Conservation (phyloP, 2,888 invertebrate genomes). For the Lasioglossum marginatum region DNA sequence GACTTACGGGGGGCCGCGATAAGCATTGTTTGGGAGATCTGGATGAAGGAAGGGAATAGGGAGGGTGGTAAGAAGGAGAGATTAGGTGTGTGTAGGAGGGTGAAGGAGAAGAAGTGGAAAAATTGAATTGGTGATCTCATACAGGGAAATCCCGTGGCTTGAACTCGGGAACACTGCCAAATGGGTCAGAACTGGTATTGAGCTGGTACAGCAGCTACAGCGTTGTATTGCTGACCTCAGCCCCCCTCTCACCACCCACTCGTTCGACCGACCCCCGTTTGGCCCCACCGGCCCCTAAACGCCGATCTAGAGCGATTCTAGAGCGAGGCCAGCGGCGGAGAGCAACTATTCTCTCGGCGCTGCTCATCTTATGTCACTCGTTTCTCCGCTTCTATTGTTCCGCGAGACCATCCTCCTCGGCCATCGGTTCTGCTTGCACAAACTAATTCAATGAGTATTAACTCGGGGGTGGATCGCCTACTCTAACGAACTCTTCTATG, state of each 20-base stretch:
- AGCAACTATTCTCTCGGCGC: conserved; percentile 48
- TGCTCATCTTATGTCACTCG: conserved; percentile 46
- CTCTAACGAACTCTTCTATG: neutral
- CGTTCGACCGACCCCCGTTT: neutral
- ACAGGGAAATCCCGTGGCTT: conserved; percentile 59
- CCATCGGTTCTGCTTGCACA: conserved; percentile 4
- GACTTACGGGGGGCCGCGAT: conserved; percentile 18
- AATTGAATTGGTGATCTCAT: conserved; percentile 50
- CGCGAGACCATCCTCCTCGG: conserved; percentile 8
- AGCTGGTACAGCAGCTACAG: conserved; percentile 60
- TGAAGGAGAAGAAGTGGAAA: conserved; percentile 32
- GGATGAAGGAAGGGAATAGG: neutral
- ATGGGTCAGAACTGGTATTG: conserved; percentile 81
- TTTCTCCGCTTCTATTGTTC: conserved; percentile 35
- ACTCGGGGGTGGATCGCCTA: neutral
- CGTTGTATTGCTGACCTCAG: conserved; percentile 62
- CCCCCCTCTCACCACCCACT: neutral
- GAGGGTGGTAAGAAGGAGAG: neutral
- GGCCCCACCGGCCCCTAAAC: conserved; percentile 39
- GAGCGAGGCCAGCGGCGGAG: conserved; percentile 55
- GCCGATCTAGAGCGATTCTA: conserved; percentile 65
- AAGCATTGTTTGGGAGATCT: neutral
- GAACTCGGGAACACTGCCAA: conserved; percentile 81
- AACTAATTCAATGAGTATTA: conserved; percentile 29
- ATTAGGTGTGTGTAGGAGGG: neutral